Evolutionary conservation across 2,888 invertebrate species (phyloP).

Genomic region (Eucriotettix oculatus): DNA sequence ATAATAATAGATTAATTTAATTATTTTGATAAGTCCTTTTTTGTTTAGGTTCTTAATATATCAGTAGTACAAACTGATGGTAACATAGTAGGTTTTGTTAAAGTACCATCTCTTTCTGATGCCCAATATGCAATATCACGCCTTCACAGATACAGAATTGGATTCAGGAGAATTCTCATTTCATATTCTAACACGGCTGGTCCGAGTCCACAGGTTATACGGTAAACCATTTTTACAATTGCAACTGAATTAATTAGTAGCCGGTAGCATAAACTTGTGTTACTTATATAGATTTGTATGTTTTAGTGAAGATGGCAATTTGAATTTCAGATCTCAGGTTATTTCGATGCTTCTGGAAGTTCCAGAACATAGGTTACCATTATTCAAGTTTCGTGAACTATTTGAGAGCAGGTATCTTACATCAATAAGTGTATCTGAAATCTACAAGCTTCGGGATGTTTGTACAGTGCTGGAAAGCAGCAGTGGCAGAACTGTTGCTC

Average conservation of each 20-base stretch:
- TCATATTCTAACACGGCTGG: constrained; percentile 47
- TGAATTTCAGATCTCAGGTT: constrained; percentile 34
- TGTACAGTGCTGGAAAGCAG: constrained; percentile 55
- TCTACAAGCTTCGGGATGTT: constrained; percentile 59
- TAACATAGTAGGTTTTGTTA: constrained; percentile 49
- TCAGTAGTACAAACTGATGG: constrained; percentile 48
- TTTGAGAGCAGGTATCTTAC: constrained; percentile 67
- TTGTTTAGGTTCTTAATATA: constrained; percentile 36
- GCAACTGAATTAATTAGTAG: too few relatives aligned
- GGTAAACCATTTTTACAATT: constrained; percentile 11
- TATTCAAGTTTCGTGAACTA: constrained; percentile 67
- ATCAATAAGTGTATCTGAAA: constrained; percentile 52
- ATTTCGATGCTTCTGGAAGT: constrained; percentile 58
- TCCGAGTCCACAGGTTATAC: constrained; percentile 41
- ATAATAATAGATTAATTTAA: not conserved
- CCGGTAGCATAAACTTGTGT: too few relatives aligned
- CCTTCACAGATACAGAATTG: constrained; percentile 66
- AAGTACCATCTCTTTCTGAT: constrained; percentile 51
- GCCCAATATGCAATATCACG: constrained; percentile 54
- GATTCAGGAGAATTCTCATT: constrained; percentile 63
- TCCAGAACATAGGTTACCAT: constrained; percentile 52
- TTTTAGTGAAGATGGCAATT: not conserved
- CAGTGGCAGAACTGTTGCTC: constrained; percentile 48
- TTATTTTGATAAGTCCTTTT: constrained; percentile 1
- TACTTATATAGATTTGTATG: too few relatives aligned